phyloP scores from a whole-genome alignment of 1,140 invertebrate genomes.

The Leptinotarsa defecta region DNA sequence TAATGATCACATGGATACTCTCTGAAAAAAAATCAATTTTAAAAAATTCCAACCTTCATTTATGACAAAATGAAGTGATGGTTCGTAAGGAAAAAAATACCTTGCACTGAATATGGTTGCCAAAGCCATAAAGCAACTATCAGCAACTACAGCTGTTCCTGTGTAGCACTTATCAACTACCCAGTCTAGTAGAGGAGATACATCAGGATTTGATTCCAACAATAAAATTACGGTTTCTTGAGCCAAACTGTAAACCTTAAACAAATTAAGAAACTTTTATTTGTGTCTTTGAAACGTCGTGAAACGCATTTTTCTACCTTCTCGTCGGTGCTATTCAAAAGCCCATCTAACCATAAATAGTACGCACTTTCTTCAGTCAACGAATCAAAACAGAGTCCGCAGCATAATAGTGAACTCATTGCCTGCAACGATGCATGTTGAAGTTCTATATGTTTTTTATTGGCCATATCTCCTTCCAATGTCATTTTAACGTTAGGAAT shows the following conservation, averaged over 20 bases:
- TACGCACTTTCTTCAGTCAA: constrained; percentile 89
- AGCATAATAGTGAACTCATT: constrained; percentile 92
- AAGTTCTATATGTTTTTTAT: constrained; percentile 65
- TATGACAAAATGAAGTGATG: neutral
- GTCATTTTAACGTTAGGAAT: constrained; percentile 42
- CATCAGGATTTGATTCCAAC: constrained; percentile 95
- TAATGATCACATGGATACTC: constrained; percentile 99
- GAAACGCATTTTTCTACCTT: constrained; percentile 65
- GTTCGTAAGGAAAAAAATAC: constrained; percentile 60
- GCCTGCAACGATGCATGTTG: constrained; percentile 79
- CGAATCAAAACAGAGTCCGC: constrained; percentile 91
- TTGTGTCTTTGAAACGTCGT: too few relatives aligned
- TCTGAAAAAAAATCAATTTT: constrained; percentile 60
- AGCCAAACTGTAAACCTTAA: constrained; percentile 84
- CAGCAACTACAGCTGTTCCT: constrained; percentile 84
- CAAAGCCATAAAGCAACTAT: constrained; percentile 93
- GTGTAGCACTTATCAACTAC: constrained; percentile 97
- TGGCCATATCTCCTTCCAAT: constrained; percentile 43
- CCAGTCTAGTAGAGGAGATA: constrained; percentile 92
- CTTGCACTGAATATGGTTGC: constrained; percentile 95
- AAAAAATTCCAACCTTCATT: neutral
- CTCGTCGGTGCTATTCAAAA: constrained; percentile 86
- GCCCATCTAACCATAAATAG: constrained; percentile 90
- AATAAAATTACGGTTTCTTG: constrained; percentile 92
- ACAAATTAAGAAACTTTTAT: neutral